phyloP scores from a whole-genome alignment of 2,797 vertebrate species.

The Helostoma temminkii region DNA sequence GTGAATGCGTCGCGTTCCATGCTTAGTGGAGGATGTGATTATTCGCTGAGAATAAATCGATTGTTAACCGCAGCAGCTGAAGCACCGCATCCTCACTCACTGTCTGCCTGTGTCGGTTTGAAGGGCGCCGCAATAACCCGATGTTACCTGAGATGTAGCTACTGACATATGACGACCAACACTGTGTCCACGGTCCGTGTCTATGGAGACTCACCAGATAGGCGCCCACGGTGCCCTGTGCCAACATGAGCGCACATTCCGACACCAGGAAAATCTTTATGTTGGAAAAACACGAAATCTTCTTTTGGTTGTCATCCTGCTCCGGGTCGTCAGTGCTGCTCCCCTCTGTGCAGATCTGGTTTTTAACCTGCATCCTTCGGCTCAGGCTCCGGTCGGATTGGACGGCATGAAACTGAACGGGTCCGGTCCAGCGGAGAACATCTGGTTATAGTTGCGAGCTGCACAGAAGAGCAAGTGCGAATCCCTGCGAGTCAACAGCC shows the following conservation, averaged over 20 bases:
- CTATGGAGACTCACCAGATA: constrained; percentile 92
- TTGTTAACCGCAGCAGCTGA: constrained; percentile 45
- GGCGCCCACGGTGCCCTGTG: constrained; percentile 97
- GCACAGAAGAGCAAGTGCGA: constrained; percentile 61
- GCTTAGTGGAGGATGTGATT: constrained; percentile 43
- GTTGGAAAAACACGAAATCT: constrained; percentile 95
- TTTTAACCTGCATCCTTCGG: constrained; percentile 88
- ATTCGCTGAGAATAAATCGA: constrained; percentile 42
- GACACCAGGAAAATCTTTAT: constrained; percentile 96
- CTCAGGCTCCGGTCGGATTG: constrained; percentile 75
- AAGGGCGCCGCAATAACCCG: constrained; percentile 58
- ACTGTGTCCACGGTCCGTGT: neutral
- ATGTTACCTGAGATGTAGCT: constrained; percentile 29
- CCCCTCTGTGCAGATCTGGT: constrained; percentile 79
- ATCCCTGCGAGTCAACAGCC: constrained; percentile 32
- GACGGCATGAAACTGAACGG: constrained; percentile 72
- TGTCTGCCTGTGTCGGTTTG: constrained; percentile 38
- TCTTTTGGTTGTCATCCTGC: constrained; percentile 88
- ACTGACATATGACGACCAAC: constrained; percentile 15
- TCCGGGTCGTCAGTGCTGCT: constrained; percentile 86
- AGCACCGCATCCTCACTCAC: constrained; percentile 39
- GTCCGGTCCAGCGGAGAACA: constrained; percentile 75
- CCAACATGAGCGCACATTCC: constrained; percentile 97
- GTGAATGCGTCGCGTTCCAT: constrained; percentile 24
- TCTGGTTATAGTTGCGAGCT: constrained; percentile 70